Conservation (phyloP, 2,797 vertebrate genomes). For the Zenarchopterus dispar region DNA sequence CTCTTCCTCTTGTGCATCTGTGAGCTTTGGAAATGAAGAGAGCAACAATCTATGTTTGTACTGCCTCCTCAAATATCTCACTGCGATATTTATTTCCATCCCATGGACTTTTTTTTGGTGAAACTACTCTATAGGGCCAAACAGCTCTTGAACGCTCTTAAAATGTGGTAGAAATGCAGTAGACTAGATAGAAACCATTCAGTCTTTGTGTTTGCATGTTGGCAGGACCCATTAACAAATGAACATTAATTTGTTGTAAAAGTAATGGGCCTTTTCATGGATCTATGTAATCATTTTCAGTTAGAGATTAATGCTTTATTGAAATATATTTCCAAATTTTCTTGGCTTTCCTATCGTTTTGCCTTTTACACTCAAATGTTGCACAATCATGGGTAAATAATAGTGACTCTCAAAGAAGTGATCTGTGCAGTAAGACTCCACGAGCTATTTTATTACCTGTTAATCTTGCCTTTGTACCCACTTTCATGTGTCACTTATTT, state of each 20-base stretch:
- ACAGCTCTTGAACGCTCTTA: neutral
- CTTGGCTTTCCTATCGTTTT: slow-evolving; percentile 6
- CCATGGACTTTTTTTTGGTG: slow-evolving; percentile 10
- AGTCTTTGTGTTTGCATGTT: slow-evolving; percentile 12
- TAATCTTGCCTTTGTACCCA: neutral
- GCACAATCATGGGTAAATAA: slow-evolving; percentile 23
- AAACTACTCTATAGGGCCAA: slow-evolving; percentile 1
- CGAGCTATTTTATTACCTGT: slow-evolving; percentile 5
- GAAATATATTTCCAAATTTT: slow-evolving; percentile 8
- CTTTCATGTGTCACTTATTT: slow-evolving; percentile 26
- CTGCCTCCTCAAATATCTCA: slow-evolving; percentile 1
- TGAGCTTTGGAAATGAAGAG: slow-evolving; percentile 14
- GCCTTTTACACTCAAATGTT: neutral
- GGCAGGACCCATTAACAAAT: slow-evolving; percentile 52
- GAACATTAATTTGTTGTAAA: slow-evolving; percentile 55
- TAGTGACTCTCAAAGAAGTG: neutral
- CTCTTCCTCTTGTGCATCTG: neutral
- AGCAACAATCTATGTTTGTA: slow-evolving; percentile 7
- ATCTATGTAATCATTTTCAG: slow-evolving; percentile 32
- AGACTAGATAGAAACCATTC: slow-evolving; percentile 21
- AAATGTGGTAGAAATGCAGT: slow-evolving; percentile 5
- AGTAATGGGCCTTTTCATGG: slow-evolving; percentile 54
- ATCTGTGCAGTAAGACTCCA: slow-evolving; percentile 10
- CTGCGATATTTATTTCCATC: slow-evolving; percentile 16
- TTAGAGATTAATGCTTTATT: slow-evolving; percentile 2